Evolutionary conservation across 2,888 invertebrate genomes (phyloP), one percentile per base, ranked within the genome.

Genomic region (Drosophila tripunctata): DNA sequence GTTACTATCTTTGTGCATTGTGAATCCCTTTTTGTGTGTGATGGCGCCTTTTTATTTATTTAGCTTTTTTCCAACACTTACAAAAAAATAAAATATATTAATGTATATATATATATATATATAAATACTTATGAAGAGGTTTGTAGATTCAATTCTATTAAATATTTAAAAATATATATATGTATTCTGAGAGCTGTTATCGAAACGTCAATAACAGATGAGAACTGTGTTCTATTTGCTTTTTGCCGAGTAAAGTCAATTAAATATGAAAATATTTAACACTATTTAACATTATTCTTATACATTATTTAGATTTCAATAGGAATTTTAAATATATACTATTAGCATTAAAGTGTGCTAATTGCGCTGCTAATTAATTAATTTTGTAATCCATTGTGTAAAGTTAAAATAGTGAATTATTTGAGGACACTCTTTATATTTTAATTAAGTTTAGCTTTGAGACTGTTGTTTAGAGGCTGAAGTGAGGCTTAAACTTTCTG

Each of bases 121-220:
- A 10, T 51, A 48, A 35, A 43, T 35, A 43, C 19, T 38, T 30
- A 33, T 50, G 36, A 21, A 36, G 7, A 10, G 22, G 15, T 47
- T 52, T 36, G 51, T 31, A 47, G 27, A 40, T 41, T n/a, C 36
- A 0, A 48, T 31, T 10, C 22, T 12, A 17, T 48, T 6, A 58
- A 48, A 55, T 67, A 58, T 73, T 73, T 67, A 67, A 62, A 60
- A 67, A 48, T 50, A 35, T 41, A 36, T 50, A n/a, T n/a, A n/a
- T n/a, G n/a, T n/a, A n/a, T n/a, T n/a, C 8, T 43, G 62, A 33
- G 50, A 57, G 47, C 19, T 67, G 40, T 71, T 67, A 62, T 58
- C 51, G 47, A 67, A 62, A 55, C 43, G 58, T 68, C 71, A 67
- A 8, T 41, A 48, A 1, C 72, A 68, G 63, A 51, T 38, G 33